Evolutionary conservation across 1,140 invertebrate genomes (phyloP).

Genomic region (Eupeodes corollae): DNA sequence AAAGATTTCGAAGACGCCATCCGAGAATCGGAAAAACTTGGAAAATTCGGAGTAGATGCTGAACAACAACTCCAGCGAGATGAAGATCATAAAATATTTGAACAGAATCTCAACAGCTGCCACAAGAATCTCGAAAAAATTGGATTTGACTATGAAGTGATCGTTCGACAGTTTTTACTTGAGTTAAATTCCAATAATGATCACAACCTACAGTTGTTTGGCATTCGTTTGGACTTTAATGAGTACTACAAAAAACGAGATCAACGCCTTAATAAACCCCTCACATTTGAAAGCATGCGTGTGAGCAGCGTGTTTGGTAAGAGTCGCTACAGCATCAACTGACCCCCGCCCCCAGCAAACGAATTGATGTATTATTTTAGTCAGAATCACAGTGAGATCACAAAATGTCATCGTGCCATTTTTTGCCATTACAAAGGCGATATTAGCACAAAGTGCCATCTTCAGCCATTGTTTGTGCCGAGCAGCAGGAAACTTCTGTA

Average conservation of each 20-base stretch:
- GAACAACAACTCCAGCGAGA: slow-evolving; percentile 45
- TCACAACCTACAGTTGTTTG: slow-evolving; percentile 65
- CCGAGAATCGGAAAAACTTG: slow-evolving; percentile 35
- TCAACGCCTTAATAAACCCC: slow-evolving; percentile 56
- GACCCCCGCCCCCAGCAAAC: too few species aligned
- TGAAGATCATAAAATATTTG: slow-evolving; percentile 49
- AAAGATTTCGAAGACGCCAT: slow-evolving; percentile 36
- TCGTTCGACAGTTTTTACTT: slow-evolving; percentile 38
- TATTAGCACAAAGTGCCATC: too few species aligned
- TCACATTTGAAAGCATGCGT: slow-evolving; percentile 60
- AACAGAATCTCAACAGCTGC: slow-evolving; percentile 48
- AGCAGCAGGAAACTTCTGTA: too few species aligned
- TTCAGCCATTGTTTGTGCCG: too few species aligned
- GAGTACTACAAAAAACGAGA: slow-evolving; percentile 77
- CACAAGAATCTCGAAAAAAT: slow-evolving; percentile 53
- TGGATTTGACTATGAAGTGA: slow-evolving; percentile 51
- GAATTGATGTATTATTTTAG: too few species aligned
- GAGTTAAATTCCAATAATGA: slow-evolving; percentile 38
- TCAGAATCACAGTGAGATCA: too few species aligned
- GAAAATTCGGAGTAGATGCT: slow-evolving; percentile 45
- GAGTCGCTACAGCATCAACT: neutral
- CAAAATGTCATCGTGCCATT: too few species aligned
- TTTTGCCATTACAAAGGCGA: too few species aligned
- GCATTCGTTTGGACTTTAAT: slow-evolving; percentile 83
- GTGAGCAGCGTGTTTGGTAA: slow-evolving; percentile 37